Base-by-base conservation (phyloP, 2,113 vertebrate species). In the Myotis lucifugus region DNA sequence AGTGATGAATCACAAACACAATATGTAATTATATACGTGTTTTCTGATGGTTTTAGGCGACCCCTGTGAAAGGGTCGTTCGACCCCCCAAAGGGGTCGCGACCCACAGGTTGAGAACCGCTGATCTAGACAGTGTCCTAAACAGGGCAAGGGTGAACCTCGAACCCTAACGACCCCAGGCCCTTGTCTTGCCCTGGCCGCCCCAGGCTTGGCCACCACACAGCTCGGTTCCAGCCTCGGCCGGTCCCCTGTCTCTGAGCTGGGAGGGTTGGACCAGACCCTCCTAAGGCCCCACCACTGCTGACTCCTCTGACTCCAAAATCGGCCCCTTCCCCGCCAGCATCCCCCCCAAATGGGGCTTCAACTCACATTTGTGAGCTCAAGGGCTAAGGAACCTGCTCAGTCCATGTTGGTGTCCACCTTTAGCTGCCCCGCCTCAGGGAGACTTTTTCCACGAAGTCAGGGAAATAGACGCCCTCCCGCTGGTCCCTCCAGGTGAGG, bases 111-210 rank as follows among this genome's bases (percentile, higher is more conserved):
- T 42, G 40, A 42, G 40, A 42, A 42, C 40, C 40, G 5, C 40
- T 42, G 40, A 2, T 27, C 66, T 34, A 2, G 42, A 50, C 32
- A 12, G 76, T 21, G 78, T 19, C 27, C 4, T 11, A 69, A 52
- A 14, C 11, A 1, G 3, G 46, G 6, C 54, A 5, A 3, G 0
- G 23, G 32, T 32, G 88, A 40, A 25, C 21, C 0, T 0, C 40
- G 18, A 23, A 29, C 13, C 37, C 70, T 78, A 12, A 25, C 23
- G 0, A 10, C 34, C 42, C 29, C 3, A 11, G 48, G 8, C 32
- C 52, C 64, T 37, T 13, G 4, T 17, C 54, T 50, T 48, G 40
- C 12, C 73, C 83, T 21, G 40, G n/a, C 48, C 19, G 29, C 11
- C 77, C 83, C 56, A 29, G 70, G 10, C 48, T 25, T 32, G 54